Evolutionary conservation across 2,888 invertebrate genomes (phyloP).

Genomic region (Hesperia comma): DNA sequence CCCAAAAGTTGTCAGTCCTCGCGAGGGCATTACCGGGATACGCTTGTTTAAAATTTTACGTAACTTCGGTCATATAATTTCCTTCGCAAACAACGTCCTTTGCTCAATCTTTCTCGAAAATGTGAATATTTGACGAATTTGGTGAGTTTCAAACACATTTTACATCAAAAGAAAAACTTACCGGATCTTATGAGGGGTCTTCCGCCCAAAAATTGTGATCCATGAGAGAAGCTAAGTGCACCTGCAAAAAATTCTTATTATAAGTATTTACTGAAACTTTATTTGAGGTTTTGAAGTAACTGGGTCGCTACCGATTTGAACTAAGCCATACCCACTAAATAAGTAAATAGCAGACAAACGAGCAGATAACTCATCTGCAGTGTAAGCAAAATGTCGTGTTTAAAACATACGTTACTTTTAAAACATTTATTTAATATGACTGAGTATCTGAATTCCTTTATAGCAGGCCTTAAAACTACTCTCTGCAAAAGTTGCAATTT

Average conservation of each 20-base stretch:
- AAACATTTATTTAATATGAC: too few species aligned
- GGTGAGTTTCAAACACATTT: conserved; percentile 14
- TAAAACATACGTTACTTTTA: too few species aligned
- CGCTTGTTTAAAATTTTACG: conserved; percentile 62
- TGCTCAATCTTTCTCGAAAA: conserved; percentile 31
- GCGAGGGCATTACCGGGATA: conserved; percentile 51
- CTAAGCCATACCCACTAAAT: too few species aligned
- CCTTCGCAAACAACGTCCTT: conserved; percentile 47
- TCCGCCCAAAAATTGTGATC: conserved; percentile 36
- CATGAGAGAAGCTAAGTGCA: conserved; percentile 38
- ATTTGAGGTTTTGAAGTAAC: too few species aligned
- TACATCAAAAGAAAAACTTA: conserved; percentile 36
- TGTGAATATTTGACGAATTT: conserved; percentile 20
- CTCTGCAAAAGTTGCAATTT: too few species aligned
- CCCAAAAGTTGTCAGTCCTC: conserved; percentile 67
- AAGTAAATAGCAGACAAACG: too few species aligned
- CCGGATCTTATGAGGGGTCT: conserved; percentile 47
- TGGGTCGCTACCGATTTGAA: too few species aligned
- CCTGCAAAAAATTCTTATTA: conserved; percentile 31
- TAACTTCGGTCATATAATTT: conserved; percentile 53
- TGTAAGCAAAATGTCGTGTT: too few species aligned
- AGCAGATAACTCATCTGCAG: too few species aligned
- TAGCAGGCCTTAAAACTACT: too few species aligned
- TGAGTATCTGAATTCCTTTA: too few species aligned
- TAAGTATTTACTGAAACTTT: too few species aligned